Evolutionary conservation across 2,888 invertebrate genomes (phyloP).

Genomic region (Psylliodes chrysocephalus): DNA sequence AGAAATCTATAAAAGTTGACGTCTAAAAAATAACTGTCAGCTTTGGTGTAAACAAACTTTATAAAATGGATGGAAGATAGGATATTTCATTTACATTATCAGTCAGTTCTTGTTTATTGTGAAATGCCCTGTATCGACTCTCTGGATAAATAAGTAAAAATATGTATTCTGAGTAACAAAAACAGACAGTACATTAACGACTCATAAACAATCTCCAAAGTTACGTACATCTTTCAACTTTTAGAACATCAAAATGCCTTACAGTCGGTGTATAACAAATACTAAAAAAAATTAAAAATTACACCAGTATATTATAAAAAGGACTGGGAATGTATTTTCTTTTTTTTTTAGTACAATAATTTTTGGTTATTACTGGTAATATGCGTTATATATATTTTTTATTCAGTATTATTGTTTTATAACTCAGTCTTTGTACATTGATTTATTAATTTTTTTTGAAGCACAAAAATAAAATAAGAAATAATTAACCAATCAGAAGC

Average conservation of each 20-base stretch:
- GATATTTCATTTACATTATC: too few relatives aligned
- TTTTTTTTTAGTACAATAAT: slow-evolving; percentile 31
- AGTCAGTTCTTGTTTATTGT: too few relatives aligned
- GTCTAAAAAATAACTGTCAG: too few relatives aligned
- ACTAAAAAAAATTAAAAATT: slow-evolving; percentile 28
- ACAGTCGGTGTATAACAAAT: slow-evolving; percentile 27
- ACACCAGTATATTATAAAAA: slow-evolving; percentile 44
- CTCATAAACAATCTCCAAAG: too few relatives aligned
- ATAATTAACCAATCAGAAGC: slow-evolving; percentile 2
- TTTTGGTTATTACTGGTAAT: slow-evolving; percentile 50
- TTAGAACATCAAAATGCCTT: not conserved
- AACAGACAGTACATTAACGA: too few relatives aligned
- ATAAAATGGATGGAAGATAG: too few relatives aligned
- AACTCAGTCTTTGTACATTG: slow-evolving; percentile 49
- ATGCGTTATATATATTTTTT: slow-evolving; percentile 30
- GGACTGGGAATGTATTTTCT: slow-evolving; percentile 54
- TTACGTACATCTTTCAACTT: too few relatives aligned
- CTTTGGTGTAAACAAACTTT: too few relatives aligned
- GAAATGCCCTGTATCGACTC: too few relatives aligned
- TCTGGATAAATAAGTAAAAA: too few relatives aligned
- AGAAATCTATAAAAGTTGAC: too few relatives aligned
- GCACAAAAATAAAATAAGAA: slow-evolving; percentile 18
- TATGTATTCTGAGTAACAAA: too few relatives aligned
- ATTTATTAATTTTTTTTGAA: slow-evolving; percentile 23
- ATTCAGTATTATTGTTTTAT: slow-evolving; percentile 43